Base-by-base conservation (phyloP, 64 coral and sea anemone genomes). In the Pocillopora verrucosa region DNA sequence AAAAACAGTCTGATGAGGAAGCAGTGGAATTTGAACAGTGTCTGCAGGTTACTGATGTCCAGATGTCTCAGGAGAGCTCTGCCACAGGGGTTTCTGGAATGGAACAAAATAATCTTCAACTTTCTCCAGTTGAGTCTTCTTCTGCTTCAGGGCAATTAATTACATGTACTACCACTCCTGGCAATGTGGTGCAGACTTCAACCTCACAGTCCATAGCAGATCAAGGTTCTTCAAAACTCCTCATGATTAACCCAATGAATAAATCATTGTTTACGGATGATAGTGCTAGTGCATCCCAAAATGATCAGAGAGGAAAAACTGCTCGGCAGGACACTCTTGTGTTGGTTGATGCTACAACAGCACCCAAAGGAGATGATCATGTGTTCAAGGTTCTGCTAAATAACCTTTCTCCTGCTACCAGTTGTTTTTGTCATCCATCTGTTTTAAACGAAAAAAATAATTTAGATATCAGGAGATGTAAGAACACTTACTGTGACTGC, bases 401-500 rank as follows among this genome's bases (percentile, higher is more conserved):
- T n/a, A 97, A 88, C 79, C 56, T 88, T 19, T 79, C 78, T 56
- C 78, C 88, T 16, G 75, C 80, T 13, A 85, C 90, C 24, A 73
- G 76, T 12, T 92, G 93, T 37, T 90, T 93, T 37, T 77, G 79
- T 37, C 95, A 97, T 63, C 62, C 89, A 60, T 97, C 95, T 24
- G 92, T 97, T 76, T 73, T 97, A 13, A 84, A 61, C 25, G 95
- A 91, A 11, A 83, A 79, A 16, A 60, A 35, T 9, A 77, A 68
- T 16, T 80, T 97, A 25, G 83, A 91, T 58, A 75, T 93, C 19
- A 72, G 65, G 30, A 88, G 95, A 73, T 93, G 92, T 69, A 87
- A 79, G 26, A 97, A 97, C 35, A 97, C 91, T 11, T 92, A 91
- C 16, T 97, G 95, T 93, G 95, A 97, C 74, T 97, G 95, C 34